Conservation (phyloP, 35 echinoderm and acorn worm genomes). For the Apostichopus parvimensis region DNA sequence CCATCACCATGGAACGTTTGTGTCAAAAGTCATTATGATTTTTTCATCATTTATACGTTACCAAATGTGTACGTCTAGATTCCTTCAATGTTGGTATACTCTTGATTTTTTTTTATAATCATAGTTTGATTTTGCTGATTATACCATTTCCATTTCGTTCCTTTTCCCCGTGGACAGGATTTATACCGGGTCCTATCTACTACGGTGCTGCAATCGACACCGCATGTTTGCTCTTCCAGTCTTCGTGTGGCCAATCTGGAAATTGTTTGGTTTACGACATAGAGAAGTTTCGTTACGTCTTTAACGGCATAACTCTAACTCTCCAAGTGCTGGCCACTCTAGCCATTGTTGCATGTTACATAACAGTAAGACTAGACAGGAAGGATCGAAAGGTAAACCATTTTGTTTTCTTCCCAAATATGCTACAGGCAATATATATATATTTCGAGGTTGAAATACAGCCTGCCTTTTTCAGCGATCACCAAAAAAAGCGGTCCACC, state of each 20-base stretch:
- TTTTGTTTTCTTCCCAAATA: too few species aligned
- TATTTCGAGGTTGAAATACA: too few species aligned
- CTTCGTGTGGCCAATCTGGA: slow-evolving; percentile 59
- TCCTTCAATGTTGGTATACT: too few species aligned
- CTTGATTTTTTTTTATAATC: too few species aligned
- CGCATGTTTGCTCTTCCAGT: slow-evolving; percentile 66
- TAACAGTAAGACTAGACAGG: slow-evolving; percentile 14
- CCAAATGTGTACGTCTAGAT: too few species aligned
- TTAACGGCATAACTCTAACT: slow-evolving; percentile 21
- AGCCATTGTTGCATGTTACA: background rate
- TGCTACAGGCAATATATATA: too few species aligned
- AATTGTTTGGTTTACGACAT: slow-evolving; percentile 79
- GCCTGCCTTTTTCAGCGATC: too few species aligned
- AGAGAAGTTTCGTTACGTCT: slow-evolving; percentile 51
- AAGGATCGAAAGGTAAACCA: slow-evolving; percentile 24
- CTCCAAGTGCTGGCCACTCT: background rate
- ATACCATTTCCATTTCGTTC: too few species aligned
- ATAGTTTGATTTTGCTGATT: too few species aligned
- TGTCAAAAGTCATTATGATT: too few species aligned
- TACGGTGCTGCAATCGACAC: slow-evolving; percentile 71
- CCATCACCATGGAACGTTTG: too few species aligned
- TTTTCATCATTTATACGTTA: too few species aligned
- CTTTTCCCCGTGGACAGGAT: slow-evolving; percentile 16
- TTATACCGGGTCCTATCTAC: slow-evolving; percentile 70
- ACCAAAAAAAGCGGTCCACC: background rate